A percentile compares a stretch with the other conserved stretches of the same genome.
Conservation (phyloP, 1,140 invertebrate genomes). For the Portunus trituberculatus region DNA sequence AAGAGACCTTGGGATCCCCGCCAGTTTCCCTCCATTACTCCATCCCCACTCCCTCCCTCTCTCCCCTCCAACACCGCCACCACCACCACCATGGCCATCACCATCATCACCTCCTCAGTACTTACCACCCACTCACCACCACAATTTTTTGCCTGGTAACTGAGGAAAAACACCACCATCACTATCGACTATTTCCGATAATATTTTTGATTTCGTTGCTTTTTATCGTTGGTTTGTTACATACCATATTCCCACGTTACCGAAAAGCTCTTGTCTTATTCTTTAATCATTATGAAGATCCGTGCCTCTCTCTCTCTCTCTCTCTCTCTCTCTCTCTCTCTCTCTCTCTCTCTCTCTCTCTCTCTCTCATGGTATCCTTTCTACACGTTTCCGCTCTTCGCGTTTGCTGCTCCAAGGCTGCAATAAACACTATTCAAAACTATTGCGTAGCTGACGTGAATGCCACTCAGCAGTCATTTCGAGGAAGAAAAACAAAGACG, state of each 20-base stretch:
- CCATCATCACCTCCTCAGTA: too few species aligned
- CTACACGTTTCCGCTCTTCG: not conserved
- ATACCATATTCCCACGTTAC: not conserved
- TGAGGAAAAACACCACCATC: not conserved
- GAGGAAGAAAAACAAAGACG: not conserved
- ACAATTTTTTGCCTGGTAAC: not conserved
- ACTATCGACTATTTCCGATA: not conserved
- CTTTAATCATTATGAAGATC: not conserved
- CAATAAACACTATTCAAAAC: not conserved
- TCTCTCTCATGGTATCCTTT: not conserved
- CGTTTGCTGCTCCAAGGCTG: not conserved
- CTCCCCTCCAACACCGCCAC: not conserved
- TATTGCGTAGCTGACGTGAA: not conserved
- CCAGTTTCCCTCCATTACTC: constrained; percentile 7
- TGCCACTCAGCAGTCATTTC: not conserved
- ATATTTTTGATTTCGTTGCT: not conserved
- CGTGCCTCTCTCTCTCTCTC: not conserved
- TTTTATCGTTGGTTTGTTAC: not conserved
- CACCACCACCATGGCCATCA: not conserved
- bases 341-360: not conserved
- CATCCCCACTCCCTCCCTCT: not conserved
- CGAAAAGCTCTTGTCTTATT: not conserved
- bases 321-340: not conserved
- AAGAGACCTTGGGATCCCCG: not conserved
- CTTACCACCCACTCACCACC: not conserved